phyloP scores from a whole-genome alignment of 2,797 vertebrate genomes.

The Cyprinodon diabolis region DNA sequence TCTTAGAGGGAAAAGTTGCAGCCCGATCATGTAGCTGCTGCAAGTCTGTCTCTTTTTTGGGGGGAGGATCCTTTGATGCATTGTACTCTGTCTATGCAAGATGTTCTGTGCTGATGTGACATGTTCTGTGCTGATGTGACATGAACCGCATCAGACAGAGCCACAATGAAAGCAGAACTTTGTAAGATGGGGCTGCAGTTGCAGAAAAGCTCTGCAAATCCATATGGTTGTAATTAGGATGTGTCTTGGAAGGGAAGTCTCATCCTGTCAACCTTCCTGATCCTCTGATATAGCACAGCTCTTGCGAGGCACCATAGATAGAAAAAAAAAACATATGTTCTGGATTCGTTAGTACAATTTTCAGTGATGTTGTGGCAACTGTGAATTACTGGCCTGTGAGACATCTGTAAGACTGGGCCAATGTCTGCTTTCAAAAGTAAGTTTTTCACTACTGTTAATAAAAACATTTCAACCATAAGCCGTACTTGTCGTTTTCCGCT shows the following conservation, averaged over 20 bases:
- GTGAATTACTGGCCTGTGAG: not conserved
- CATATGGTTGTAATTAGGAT: slow-evolving; percentile 54
- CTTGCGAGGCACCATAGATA: not conserved
- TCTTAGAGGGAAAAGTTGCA: not conserved
- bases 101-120: slow-evolving; percentile 47
- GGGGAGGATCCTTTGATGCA: slow-evolving; percentile 33
- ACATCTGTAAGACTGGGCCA: not conserved
- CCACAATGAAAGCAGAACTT: slow-evolving; percentile 25
- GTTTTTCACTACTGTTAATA: not conserved
- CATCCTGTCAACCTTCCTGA: slow-evolving; percentile 8
- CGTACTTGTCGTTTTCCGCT: no score
- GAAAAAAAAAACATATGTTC: not conserved
- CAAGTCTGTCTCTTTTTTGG: slow-evolving; percentile 11
- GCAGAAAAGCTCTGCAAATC: slow-evolving; percentile 30
- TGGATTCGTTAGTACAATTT: not conserved
- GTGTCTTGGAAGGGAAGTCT: slow-evolving; percentile 18
- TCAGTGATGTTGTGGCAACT: not conserved
- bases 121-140: slow-evolving; percentile 42
- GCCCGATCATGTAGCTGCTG: slow-evolving; percentile 8
- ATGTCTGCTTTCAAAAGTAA: not conserved
- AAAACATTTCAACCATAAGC: not conserved
- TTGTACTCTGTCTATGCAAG: slow-evolving; percentile 46
- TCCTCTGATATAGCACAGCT: slow-evolving; percentile 4
- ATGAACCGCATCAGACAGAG: slow-evolving; percentile 33
- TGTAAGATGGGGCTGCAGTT: slow-evolving; percentile 25